Conservation (phyloP, 2,888 invertebrate species). For the Ypsolopha sequella region DNA sequence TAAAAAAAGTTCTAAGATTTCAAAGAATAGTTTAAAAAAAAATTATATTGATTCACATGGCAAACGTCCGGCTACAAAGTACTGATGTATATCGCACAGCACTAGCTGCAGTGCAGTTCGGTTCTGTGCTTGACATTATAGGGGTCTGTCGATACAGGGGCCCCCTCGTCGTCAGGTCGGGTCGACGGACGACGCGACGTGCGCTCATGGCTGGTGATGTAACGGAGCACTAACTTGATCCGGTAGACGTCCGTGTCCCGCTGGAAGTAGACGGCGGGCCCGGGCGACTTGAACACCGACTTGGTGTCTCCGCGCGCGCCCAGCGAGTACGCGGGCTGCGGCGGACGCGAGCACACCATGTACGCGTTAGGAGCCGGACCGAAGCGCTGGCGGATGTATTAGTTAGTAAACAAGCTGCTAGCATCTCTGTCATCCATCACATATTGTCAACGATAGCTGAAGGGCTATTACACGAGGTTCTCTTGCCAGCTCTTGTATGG, state of each 20-base stretch:
- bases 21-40: too few relatives aligned
- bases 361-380: slow-evolving; percentile 77
- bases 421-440: too few relatives aligned
- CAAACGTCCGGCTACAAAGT: too few relatives aligned
- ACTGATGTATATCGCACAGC: too few relatives aligned
- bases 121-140: not conserved
- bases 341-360: slow-evolving; percentile 20
- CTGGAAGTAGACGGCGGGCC: slow-evolving; percentile 68
- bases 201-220: too few relatives aligned
- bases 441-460: too few relatives aligned
- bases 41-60: too few relatives aligned
- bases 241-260: slow-evolving; percentile 40
- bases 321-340: slow-evolving; percentile 49
- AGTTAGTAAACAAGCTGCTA: not conserved
- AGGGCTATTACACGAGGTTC: too few relatives aligned
- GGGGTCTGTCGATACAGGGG: not conserved
- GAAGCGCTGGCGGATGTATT: slow-evolving; percentile 41
- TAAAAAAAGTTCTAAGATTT: too few relatives aligned
- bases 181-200: too few relatives aligned
- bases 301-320: slow-evolving; percentile 39
- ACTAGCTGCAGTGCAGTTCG: not conserved
- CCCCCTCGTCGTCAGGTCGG: not conserved
- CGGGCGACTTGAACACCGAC: slow-evolving; percentile 39
- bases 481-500: too few relatives aligned
- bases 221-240: slow-evolving; percentile 27